Base-by-base conservation (phyloP, 2,113 vertebrate species). In the Ictidomys tridecemlineatus region DNA sequence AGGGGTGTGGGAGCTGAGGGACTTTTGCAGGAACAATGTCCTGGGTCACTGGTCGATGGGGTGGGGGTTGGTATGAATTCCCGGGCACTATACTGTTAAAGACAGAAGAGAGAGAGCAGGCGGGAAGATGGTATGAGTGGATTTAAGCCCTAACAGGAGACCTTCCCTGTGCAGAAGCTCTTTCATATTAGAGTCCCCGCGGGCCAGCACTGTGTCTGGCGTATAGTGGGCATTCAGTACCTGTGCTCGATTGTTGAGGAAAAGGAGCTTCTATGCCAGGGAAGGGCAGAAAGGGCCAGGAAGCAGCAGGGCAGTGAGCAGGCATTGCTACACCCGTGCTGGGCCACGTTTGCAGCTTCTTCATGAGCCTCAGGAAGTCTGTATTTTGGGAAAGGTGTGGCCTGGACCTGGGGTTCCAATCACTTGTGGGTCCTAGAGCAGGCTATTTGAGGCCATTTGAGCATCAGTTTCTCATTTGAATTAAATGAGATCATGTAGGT, bases 261-360 rank as follows among this genome's bases (percentile, higher is more conserved):
- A 67, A 76, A 51, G 17, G 7, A 14, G 32, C 20, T 17, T 34
- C 30, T 39, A 73, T n/a, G 58, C 39, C 70, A n/a, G 20, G 32
- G 17, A 67, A 72, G 10, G 4, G 24, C 8, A 26, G 72, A 11
- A 63, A 10, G 20, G 6, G 48, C 48, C 48, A 51, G 48, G 48
- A 13, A 51, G 48, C 48, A 51, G 39, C 37, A 13, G 30, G 61
- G 17, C 82, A 39, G 76, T 4, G 20, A 14, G 10, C 30, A 58
- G 86, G 48, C 8, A 48, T 12, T 24, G 37, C 58, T 17, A 24
- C 2, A 5, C 1, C 34, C 20, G 65, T 0, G 18, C 26, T 0
- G 8, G 37, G 17, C 65, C 13, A 8, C 3, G 45, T 45, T 28
- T n/a, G 51, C 17, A 28, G 26, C n/a, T 4, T 73, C 53, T 28